phyloP scores from a whole-genome alignment of 2,797 vertebrate species.

The Manis pentadactyla region DNA sequence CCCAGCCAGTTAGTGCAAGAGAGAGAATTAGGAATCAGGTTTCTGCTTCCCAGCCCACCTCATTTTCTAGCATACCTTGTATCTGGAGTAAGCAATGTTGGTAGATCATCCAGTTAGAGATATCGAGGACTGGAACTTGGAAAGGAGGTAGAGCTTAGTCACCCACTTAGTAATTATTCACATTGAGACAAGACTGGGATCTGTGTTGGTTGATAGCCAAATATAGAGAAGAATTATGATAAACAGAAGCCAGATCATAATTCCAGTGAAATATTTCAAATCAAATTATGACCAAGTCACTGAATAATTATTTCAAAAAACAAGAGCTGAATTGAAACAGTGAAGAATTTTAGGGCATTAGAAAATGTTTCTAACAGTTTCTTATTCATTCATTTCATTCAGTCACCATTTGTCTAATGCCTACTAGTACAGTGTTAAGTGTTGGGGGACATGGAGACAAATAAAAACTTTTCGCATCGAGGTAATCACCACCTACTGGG shows the following conservation, averaged over 20 bases:
- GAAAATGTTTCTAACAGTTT: not conserved
- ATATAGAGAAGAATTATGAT: not conserved
- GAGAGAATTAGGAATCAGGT: not conserved
- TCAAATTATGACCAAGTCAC: not conserved
- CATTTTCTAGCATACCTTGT: not conserved
- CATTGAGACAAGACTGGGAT: not conserved
- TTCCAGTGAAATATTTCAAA: not conserved
- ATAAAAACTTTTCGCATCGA: not conserved
- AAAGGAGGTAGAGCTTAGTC: not conserved
- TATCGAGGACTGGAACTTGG: not conserved
- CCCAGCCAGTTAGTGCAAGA: not conserved
- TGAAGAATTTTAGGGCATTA: not conserved
- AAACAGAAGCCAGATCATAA: not conserved
- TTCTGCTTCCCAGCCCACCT: not conserved
- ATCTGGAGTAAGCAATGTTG: not conserved
- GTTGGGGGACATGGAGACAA: not conserved
- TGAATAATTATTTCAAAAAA: conserved; percentile 19
- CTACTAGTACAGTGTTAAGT: not conserved
- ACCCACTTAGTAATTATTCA: not conserved
- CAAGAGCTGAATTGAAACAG: not conserved
- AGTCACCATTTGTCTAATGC: not conserved
- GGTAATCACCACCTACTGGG: not conserved
- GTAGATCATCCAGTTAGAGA: not conserved
- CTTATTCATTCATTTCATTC: not conserved
- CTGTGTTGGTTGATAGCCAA: not conserved